Conservation (phyloP, 2,888 invertebrate species). For the Holacanthella duospinosa region DNA sequence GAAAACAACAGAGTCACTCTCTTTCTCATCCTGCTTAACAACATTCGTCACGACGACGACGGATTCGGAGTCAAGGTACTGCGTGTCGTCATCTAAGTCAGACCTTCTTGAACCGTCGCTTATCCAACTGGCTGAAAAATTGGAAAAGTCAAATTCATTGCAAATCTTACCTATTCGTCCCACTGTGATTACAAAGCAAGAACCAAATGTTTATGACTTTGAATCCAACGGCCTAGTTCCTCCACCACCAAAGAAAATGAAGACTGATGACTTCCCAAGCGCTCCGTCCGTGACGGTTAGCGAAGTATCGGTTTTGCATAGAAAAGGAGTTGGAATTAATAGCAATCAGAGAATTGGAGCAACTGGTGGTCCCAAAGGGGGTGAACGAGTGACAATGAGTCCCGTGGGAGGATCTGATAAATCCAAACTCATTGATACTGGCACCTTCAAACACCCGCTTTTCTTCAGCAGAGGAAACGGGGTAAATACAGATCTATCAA, state of each 20-base stretch:
- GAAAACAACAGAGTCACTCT: background rate
- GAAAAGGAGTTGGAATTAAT: background rate
- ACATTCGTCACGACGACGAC: background rate
- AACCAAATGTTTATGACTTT: background rate
- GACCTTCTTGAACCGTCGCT: slow-evolving; percentile 32
- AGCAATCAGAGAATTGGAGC: background rate
- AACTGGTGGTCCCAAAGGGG: background rate
- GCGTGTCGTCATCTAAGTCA: background rate
- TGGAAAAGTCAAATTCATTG: slow-evolving; percentile 34
- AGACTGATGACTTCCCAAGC: slow-evolving; percentile 16
- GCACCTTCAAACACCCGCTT: background rate
- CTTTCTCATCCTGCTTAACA: too few relatives aligned
- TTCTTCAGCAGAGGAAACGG: background rate
- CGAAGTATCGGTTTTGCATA: background rate
- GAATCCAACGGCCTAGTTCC: background rate
- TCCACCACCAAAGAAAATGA: slow-evolving; percentile 17
- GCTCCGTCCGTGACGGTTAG: background rate
- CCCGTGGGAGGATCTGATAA: background rate
- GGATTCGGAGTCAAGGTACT: background rate
- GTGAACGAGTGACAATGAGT: background rate
- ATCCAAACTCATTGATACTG: background rate
- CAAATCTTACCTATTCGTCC: slow-evolving; percentile 35
- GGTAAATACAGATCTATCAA: background rate
- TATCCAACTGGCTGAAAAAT: slow-evolving; percentile 33
- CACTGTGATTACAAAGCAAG: slow-evolving; percentile 23